Base-by-base conservation (phyloP, 2,797 vertebrate genomes). In the Cyprinella venusta region DNA sequence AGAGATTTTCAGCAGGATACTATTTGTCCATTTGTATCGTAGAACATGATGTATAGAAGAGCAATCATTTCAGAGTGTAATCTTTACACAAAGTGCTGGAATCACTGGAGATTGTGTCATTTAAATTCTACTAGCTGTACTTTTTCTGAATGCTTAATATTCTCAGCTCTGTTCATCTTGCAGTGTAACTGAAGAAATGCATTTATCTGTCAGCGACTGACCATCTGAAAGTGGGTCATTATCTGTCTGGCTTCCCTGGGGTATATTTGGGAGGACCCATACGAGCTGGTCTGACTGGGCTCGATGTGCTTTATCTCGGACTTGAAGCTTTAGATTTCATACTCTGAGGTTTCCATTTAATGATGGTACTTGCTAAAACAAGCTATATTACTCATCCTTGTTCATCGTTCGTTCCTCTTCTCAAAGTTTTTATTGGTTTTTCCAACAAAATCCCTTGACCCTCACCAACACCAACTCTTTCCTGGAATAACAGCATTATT, bases 151-250 rank as follows among this genome's bases (percentile, higher is more conserved):
- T 64, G 12, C 76, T 15, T 48, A 4, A 64, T 77, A 19, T 77
- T 45, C 18, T 74, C 56, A n/a, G 4, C 52, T 81, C 59, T 63
- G 13, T 33, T 36, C 42, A 50, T 40, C 26, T 64, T 26, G 42
- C 70, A 48, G 80, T 65, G 9, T 40, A 74, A 40, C 59, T 74
- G 59, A 42, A 65, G 56, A 64, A 65, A 74, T 67, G 45, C 45
- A 38, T 52, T 64, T 81, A 65, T 40, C 33, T 65, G 56, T 75
- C 45, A 81, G 5, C 1, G 21, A 10, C 69, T 74, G 56, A 64
- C 45, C 16, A 8, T 42, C 48, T 54, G 18, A 45, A 64, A 48
- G 16, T 45, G 59, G 24, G 63, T 76, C 48, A 82, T 82, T 76
- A 56, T 82, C 36, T 68, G 71, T 76, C 61, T 82, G 61, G 59